Evolutionary conservation across 2,113 vertebrate genomes (phyloP).

Genomic region (Dicrurus megarhynchus): DNA sequence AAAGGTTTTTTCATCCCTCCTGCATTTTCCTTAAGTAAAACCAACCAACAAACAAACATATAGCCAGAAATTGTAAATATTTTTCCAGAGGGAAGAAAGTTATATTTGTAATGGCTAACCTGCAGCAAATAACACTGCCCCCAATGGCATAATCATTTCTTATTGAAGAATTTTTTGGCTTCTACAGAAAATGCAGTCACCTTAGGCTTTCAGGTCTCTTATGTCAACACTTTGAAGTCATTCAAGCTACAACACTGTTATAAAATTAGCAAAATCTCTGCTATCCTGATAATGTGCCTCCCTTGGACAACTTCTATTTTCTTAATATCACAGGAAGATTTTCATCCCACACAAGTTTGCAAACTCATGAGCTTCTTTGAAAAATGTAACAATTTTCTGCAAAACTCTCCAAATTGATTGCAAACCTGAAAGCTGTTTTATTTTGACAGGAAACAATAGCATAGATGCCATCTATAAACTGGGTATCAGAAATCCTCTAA

Average conservation of each 20-base stretch:
- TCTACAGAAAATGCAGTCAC: background rate
- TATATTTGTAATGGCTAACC: background rate
- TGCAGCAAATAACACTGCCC: background rate
- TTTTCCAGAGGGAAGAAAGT: background rate
- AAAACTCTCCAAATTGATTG: background rate
- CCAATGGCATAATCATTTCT: fast-evolving
- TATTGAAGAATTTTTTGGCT: background rate
- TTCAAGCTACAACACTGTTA: background rate
- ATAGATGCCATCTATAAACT: background rate
- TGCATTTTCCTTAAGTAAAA: background rate
- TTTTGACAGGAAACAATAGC: background rate
- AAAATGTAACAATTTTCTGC: background rate
- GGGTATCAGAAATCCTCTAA: background rate
- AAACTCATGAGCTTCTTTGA: background rate
- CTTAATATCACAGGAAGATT: background rate
- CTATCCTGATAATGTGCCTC: background rate
- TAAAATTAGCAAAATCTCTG: background rate
- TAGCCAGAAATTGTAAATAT: background rate
- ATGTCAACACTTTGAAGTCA: background rate
- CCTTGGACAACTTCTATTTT: background rate
- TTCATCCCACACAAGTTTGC: background rate
- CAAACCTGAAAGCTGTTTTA: background rate
- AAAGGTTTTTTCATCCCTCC: background rate
- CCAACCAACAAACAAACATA: fast-evolving
- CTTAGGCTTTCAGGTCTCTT: background rate